Evolutionary conservation across 1,140 invertebrate genomes (phyloP), one percentile per base, ranked within the genome.

Genomic region (Epicauta chinensis): DNA sequence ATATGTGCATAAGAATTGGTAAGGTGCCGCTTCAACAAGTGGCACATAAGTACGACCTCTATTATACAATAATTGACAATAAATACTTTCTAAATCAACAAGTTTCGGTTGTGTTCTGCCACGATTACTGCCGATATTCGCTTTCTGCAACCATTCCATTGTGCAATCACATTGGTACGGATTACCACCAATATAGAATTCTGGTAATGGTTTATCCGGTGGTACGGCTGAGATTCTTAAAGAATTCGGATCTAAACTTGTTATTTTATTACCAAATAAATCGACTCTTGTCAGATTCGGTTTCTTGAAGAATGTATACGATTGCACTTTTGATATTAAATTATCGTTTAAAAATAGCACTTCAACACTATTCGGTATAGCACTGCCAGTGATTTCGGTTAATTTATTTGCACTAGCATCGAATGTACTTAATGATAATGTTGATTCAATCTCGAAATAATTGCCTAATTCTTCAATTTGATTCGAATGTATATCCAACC

Each of bases 301-400:
- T 69, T 94, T 95, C 66, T 91, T 90, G 71, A 92, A 88, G 71
- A 94, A 94, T n/a, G 91, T 89, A 60, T 93, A 92, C 1, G 89
- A 89, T 61, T 91, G 88, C 40, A 95, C 88, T 73, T 86, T 89
- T 15, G 80, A 81, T 55, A 95, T 93, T 32, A 82, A 73, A 75
- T 95, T 95, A 67, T 93, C 84, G 63, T 88, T 90, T 16, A 94
- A 75, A 63, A 87, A 88, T 3, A 93, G 70, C 59, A 87, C 79
- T 72, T 92, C 86, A 0, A 93, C 84, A 51, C 88, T 89, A 71
- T 91, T 89, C 0, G 91, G 91, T 62, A 94, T 86, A 1, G 88
- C 82, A 63, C 82, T 86, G 36, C 87, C 86, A 11, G 86, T 89
- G 43, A 94, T 89, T 75, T 93, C 90, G 1, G 83, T 85, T 50